phyloP scores from a whole-genome alignment of 2,113 vertebrate genomes.

The Himantopus leucocephalus region DNA sequence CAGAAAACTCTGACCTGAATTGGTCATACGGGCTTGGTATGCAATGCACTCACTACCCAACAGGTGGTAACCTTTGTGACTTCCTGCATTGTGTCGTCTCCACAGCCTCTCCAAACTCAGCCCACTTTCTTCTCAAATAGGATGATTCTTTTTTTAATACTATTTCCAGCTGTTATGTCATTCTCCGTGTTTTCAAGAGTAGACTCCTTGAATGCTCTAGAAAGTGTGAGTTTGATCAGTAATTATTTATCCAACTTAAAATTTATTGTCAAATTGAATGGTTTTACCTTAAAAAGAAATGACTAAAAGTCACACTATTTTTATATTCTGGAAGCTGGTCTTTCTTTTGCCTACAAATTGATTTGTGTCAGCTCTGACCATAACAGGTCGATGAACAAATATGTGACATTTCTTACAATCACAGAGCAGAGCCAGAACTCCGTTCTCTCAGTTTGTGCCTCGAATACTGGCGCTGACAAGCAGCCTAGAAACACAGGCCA shows the following conservation, averaged over 20 bases:
- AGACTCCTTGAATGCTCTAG: background rate
- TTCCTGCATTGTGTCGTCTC: background rate
- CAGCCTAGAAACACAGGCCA: background rate
- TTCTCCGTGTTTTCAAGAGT: background rate
- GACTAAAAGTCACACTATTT: background rate
- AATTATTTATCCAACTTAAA: background rate
- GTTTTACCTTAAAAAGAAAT: background rate
- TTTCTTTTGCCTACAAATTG: background rate
- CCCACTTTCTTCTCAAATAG: background rate
- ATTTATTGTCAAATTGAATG: background rate
- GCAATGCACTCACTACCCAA: background rate
- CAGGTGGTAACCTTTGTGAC: background rate
- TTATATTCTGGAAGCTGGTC: background rate
- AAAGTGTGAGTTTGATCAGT: background rate
- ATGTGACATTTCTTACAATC: background rate
- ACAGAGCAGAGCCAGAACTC: background rate
- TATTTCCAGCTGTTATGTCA: background rate
- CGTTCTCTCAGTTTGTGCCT: background rate
- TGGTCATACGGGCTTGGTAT: background rate
- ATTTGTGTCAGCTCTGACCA: background rate
- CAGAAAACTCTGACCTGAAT: background rate
- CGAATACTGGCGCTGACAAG: fast-evolving
- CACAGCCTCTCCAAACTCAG: background rate
- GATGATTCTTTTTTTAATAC: background rate
- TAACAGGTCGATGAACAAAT: background rate